phyloP scores from a whole-genome alignment of 2,888 invertebrate genomes.

The Coelopa pilipes region DNA sequence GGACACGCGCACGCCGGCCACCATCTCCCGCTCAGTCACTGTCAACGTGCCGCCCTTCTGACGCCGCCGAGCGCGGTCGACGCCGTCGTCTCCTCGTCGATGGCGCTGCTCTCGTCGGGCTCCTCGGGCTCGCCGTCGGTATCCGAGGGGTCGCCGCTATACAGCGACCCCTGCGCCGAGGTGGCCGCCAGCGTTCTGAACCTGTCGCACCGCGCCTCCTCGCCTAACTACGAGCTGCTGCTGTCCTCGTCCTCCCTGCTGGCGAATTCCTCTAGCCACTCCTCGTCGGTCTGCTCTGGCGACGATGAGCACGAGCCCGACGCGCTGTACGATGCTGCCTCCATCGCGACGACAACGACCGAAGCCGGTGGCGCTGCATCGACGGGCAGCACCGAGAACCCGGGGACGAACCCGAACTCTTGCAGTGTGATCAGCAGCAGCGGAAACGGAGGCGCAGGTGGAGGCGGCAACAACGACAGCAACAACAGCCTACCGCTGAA shows the following conservation, averaged over 20 bases:
- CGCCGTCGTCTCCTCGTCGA: slow-evolving; percentile 54
- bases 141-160: slow-evolving; percentile 7
- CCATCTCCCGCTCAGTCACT: slow-evolving; percentile 49
- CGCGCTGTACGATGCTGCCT: slow-evolving; percentile 56
- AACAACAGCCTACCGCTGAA: slow-evolving; percentile 89
- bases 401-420: too few species aligned
- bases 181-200: slow-evolving; percentile 73
- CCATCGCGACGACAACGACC: slow-evolving; percentile 39
- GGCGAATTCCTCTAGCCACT: slow-evolving; percentile 60
- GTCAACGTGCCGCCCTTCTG: slow-evolving; percentile 45
- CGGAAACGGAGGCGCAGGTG: slow-evolving; percentile 51
- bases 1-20: slow-evolving; percentile 44
- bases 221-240: slow-evolving; percentile 78
- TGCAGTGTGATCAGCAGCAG: slow-evolving; percentile 38
- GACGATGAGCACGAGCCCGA: slow-evolving; percentile 68
- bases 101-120: background rate
- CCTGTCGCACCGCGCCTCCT: slow-evolving; percentile 74
- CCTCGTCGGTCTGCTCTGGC: slow-evolving; percentile 76
- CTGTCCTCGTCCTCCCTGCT: slow-evolving; percentile 77
- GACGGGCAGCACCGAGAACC: too few species aligned
- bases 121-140: background rate
- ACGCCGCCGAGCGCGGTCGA: slow-evolving; percentile 53
- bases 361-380: background rate
- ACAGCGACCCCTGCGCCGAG: slow-evolving; percentile 36
- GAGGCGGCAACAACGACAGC: slow-evolving; percentile 65